These are phyloP conservation scores for Dasysyrphus tricinctus DNA, from an alignment of 2,888 invertebrate species.

Conservation along the genomic window DNA sequence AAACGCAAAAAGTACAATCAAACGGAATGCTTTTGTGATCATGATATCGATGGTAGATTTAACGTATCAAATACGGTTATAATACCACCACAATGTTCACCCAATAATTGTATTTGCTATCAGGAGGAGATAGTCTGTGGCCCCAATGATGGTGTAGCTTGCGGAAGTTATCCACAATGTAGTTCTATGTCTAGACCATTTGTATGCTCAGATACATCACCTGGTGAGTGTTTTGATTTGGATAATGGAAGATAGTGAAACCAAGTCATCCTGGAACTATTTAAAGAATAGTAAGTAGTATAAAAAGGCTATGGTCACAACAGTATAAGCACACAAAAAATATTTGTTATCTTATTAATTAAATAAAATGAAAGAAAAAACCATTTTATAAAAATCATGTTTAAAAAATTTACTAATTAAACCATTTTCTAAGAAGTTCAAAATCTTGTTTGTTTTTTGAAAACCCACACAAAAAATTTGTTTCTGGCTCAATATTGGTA, in stretches of 20 bases:
- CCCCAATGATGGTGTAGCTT: neutral
- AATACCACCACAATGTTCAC: conserved; percentile 14
- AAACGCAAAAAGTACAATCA: neutral
- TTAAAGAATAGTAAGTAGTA: neutral
- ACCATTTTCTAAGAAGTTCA: no score
- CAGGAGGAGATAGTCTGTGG: conserved; percentile 27
- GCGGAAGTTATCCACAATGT: conserved; percentile 23
- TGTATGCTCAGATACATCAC: neutral
- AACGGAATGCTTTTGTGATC: conserved; percentile 8
- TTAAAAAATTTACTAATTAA: no score
- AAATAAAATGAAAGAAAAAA: no score
- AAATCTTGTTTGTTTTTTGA: no score
- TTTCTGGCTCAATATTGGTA: no score
- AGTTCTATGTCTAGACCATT: neutral
- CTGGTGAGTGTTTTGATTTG: neutral
- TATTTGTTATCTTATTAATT: no score
- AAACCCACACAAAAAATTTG: no score
- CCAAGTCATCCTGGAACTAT: neutral
- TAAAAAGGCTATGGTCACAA: no score
- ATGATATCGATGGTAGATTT: conserved; percentile 5
- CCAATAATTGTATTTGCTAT: conserved; percentile 6
- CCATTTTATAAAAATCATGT: no score
- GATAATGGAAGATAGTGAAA: neutral
- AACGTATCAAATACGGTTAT: conserved; percentile 7
- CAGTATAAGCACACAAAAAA: no score